Evolutionary conservation across 2,113 vertebrate genomes (phyloP).

Genomic region (Astur gentilis): DNA sequence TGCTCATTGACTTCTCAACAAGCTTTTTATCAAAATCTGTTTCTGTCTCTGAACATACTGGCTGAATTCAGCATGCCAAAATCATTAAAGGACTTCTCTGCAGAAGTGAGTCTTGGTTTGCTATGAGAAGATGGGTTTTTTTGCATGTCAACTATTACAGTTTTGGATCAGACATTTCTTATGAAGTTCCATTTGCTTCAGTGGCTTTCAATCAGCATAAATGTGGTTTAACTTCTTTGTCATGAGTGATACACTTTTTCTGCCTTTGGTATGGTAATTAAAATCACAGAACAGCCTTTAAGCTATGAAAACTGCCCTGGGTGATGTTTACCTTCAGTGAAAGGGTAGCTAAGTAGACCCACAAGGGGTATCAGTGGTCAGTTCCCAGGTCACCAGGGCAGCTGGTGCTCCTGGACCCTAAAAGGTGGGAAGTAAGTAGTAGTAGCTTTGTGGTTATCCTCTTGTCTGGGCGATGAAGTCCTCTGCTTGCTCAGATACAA

Average conservation of each 20-base stretch:
- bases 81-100: background rate
- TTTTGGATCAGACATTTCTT: background rate
- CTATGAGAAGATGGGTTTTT: rapidly evolving
- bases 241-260: background rate
- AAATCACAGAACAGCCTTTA: background rate
- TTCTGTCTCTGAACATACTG: background rate
- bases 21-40: background rate
- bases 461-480: background rate
- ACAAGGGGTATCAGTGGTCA: background rate
- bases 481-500: background rate
- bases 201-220: background rate
- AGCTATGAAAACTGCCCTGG: background rate
- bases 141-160: background rate
- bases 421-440: background rate
- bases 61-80: background rate
- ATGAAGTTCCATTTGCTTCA: background rate
- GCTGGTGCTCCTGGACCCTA: background rate
- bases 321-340: background rate
- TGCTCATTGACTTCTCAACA: background rate
- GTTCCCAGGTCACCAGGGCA: background rate
- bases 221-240: background rate
- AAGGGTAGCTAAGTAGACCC: background rate
- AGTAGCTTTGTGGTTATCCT: background rate
- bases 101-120: background rate
- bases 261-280: background rate